A percentile compares a stretch with the other conserved stretches of the same genome.
These are phyloP conservation scores for Eudasyphora cyanicolor DNA, from an alignment of 2,888 invertebrate species.

Conservation along the genomic window DNA sequence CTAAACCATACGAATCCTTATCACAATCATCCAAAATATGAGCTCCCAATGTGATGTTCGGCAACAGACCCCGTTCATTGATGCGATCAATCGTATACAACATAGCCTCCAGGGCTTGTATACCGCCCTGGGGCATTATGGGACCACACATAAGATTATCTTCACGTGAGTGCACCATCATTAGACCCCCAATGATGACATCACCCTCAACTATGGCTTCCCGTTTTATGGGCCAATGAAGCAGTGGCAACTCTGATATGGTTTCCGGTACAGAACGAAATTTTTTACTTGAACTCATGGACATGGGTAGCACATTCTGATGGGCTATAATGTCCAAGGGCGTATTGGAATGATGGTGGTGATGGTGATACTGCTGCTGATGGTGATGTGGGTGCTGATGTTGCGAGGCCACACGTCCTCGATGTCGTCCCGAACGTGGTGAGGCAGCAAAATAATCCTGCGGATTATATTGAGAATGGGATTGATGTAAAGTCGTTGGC, in stretches of 20 bases:
- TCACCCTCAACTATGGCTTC: conserved; percentile 92
- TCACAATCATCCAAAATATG: conserved; percentile 95
- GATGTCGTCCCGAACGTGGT: conserved; percentile 76
- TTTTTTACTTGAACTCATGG: conserved; percentile 67
- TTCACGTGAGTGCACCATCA: conserved; percentile 95
- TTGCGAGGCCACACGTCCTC: conserved; percentile 71
- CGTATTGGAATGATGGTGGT: conserved; percentile 10
- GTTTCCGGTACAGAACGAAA: conserved; percentile 77
- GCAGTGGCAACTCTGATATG: conserved; percentile 69
- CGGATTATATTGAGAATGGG: background rate
- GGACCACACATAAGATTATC: conserved; percentile 90
- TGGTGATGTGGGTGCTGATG: background rate
- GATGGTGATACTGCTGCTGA: conserved; percentile 15
- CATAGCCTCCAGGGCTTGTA: conserved; percentile 93
- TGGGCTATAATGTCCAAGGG: conserved; percentile 23
- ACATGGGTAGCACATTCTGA: conserved; percentile 50
- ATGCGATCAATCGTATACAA: conserved; percentile 90
- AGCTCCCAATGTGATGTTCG: conserved; percentile 89
- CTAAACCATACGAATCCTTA: conserved; percentile 94
- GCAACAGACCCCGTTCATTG: conserved; percentile 83
- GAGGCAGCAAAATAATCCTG: conserved; percentile 64
- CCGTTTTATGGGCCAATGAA: conserved; percentile 88
- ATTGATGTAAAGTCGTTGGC: background rate
- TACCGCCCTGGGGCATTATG: conserved; percentile 93
- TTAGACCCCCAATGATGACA: conserved; percentile 91